These are phyloP conservation scores for Pristionchus arcanus DNA, from an alignment of 2,888 invertebrate genomes.

Conservation along the genomic window DNA sequence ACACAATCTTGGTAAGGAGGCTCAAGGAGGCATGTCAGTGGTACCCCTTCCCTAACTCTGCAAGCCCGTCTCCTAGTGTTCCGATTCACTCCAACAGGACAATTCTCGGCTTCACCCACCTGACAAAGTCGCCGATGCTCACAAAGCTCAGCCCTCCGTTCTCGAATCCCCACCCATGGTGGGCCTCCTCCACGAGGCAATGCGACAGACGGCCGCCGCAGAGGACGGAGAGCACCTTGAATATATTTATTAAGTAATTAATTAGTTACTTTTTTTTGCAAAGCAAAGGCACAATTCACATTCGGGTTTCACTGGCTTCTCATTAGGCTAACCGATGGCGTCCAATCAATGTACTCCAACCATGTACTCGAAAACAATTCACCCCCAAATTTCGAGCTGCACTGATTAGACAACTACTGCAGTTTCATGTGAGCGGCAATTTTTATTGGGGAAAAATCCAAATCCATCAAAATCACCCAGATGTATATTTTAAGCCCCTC, in stretches of 20 bases:
- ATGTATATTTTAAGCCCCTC: not conserved
- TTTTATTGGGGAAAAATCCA: not conserved
- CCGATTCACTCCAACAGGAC: too few relatives aligned
- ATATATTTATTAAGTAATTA: not conserved
- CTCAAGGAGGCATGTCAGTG: too few relatives aligned
- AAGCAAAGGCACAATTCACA: not conserved
- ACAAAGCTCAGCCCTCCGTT: slow-evolving; percentile 72
- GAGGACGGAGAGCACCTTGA: slow-evolving; percentile 64
- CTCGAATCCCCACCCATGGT: slow-evolving; percentile 76
- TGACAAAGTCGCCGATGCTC: slow-evolving; percentile 75
- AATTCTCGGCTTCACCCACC: not conserved
- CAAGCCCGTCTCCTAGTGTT: too few relatives aligned
- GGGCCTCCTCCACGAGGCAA: slow-evolving; percentile 80
- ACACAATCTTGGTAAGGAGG: too few relatives aligned
- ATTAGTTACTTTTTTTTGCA: not conserved
- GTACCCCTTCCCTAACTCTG: too few relatives aligned
- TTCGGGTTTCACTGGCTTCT: too few relatives aligned
- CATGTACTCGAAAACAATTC: not conserved
- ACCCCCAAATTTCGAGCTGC: not conserved
- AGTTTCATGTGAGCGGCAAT: not conserved
- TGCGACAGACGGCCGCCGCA: slow-evolving; percentile 65
- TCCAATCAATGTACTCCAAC: too few relatives aligned
- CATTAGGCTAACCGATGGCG: too few relatives aligned
- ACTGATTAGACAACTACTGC: not conserved
- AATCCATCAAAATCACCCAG: not conserved